Evolutionary conservation across 2,113 vertebrate genomes (phyloP), one percentile per base, ranked within the genome.

Genomic region (Promerops cafer): DNA sequence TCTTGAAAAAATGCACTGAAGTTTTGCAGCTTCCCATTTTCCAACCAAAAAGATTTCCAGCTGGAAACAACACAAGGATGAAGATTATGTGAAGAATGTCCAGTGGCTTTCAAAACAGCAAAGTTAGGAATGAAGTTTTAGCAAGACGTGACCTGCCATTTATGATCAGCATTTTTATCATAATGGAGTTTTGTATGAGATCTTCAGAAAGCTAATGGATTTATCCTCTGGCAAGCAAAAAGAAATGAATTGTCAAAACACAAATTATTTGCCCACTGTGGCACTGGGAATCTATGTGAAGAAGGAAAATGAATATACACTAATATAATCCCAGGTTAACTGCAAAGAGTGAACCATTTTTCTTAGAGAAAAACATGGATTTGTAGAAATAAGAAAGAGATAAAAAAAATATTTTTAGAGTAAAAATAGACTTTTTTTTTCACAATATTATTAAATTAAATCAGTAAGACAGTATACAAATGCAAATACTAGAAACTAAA

Each of bases 331-430:
- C 4, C 27, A 50, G 20, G 14, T 39, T 70, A 66, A 33, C n/a
- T 53, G 16, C 27, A 78, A 61, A 89, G 17, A 64, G 2, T 12
- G 26, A 92, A 53, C 1, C 1, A 53, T 40, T 87, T 72, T 68
- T 64, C 20, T 40, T 22, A 28, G 5, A 13, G 2, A 10, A 40
- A 53, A 69, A 52, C 63, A 60, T 1, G 0, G 2, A 42, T 24
- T 72, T 21, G 1, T 33, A 66, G 45, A 61, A 65, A 30, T 56
- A 56, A 50, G 5, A 44, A 30, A 61, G 60, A 68, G 5, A 24
- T 5, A 28, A 64, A 87, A 39, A 24, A 7, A 65, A 22, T 18
- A 4, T 45, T 84, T 82, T 40, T 26, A 47, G 10, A 80, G 16
- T 13, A 77, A 68, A 79, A 10, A 17, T 3, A 64, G 10, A 44